Percentiles rank a stretch among this genome's conserved stretches.
phyloP scores from a whole-genome alignment of 2,888 invertebrate genomes.

The Drosophila maculinotata region DNA sequence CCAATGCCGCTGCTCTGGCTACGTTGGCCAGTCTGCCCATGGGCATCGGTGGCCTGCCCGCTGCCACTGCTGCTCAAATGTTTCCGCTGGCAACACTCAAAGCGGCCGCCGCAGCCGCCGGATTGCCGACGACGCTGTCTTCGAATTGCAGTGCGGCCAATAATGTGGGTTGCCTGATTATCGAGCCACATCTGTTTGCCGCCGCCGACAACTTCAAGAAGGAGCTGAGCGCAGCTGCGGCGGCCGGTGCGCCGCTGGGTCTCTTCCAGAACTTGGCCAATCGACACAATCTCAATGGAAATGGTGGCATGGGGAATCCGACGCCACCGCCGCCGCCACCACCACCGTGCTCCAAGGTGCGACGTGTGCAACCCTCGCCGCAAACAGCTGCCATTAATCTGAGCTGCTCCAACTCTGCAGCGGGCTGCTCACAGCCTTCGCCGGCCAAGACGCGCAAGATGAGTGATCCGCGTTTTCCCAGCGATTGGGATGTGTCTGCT shows the following conservation, averaged over 20 bases:
- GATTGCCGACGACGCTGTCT: conserved; percentile 69
- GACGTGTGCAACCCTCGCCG: conserved; percentile 81
- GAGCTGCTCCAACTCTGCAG: conserved; percentile 66
- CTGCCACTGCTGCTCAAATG: conserved; percentile 68
- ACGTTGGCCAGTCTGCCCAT: conserved; percentile 59
- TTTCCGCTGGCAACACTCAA: conserved; percentile 74
- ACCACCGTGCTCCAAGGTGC: conserved; percentile 67
- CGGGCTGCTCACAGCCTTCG: conserved; percentile 50
- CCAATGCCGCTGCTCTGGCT: conserved; percentile 56
- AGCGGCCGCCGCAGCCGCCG: conserved; percentile 66
- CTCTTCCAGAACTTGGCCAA: conserved; percentile 78
- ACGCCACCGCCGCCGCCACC: conserved; percentile 67
- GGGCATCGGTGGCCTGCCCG: conserved; percentile 51
- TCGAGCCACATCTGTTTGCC: conserved; percentile 81
- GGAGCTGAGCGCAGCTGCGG: conserved; percentile 76
- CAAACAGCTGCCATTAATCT: conserved; percentile 82
- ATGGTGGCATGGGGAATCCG: conserved; percentile 39
- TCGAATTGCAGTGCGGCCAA: conserved; percentile 66
- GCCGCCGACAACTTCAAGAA: conserved; percentile 82
- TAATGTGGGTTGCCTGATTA: conserved; percentile 81
- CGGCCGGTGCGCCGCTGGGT: conserved; percentile 73
- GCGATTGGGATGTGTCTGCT: conserved; percentile 81
- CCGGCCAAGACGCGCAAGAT: conserved; percentile 78
- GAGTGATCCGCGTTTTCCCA: conserved; percentile 62
- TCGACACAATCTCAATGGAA: conserved; percentile 54